Percentiles rank a stretch among this genome's conserved stretches.
Conservation (phyloP, 2,113 vertebrate genomes). For the Vireo altiloquus region DNA sequence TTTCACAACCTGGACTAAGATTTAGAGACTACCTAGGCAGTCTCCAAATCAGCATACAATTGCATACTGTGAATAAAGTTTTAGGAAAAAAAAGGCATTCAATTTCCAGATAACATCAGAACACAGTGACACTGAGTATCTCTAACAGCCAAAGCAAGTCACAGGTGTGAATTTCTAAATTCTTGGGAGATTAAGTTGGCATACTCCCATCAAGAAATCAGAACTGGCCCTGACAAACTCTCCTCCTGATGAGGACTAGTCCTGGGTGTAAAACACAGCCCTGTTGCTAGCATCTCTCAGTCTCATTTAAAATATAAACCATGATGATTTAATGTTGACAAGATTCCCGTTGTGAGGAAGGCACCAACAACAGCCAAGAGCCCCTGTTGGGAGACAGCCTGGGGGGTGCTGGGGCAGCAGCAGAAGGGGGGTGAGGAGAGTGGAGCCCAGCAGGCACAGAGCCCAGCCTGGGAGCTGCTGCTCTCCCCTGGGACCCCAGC, state of each 20-base stretch:
- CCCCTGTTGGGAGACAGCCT: neutral
- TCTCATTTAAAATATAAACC: neutral
- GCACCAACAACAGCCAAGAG: neutral
- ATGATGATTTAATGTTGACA: neutral
- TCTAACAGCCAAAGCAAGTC: neutral
- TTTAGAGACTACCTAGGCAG: neutral
- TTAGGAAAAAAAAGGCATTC: neutral
- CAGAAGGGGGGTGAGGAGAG: rapidly evolving
- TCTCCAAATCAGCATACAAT: neutral
- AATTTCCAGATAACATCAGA: neutral
- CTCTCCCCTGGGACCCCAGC: neutral
- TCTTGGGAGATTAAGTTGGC: neutral
- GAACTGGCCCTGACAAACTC: neutral
- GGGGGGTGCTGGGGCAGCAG: neutral
- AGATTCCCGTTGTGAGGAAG: neutral
- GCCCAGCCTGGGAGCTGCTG: neutral
- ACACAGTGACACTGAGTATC: neutral
- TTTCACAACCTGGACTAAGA: neutral
- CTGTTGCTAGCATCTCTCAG: neutral
- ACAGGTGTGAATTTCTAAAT: neutral
- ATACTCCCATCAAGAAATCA: neutral
- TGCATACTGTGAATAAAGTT: neutral
- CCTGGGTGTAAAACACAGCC: neutral
- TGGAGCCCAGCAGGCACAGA: neutral
- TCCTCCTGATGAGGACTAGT: neutral